These are phyloP conservation scores for Candidula unifasciata DNA, from an alignment of 2,888 invertebrate species.

Conservation along the genomic window DNA sequence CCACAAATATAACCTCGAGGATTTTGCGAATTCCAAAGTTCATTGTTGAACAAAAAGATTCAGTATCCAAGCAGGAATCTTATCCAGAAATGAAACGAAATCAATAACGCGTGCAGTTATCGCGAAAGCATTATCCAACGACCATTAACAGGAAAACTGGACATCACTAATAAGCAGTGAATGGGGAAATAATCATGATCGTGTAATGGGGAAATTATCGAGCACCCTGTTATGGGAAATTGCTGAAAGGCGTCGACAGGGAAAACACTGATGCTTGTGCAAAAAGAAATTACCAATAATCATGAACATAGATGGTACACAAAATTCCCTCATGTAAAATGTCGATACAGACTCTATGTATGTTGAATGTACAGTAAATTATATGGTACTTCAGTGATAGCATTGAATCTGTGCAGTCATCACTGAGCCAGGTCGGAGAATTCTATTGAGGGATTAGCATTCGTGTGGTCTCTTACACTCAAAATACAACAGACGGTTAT, in stretches of 20 bases:
- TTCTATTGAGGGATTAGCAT: too few species aligned
- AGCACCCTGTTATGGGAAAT: not conserved
- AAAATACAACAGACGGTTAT: too few species aligned
- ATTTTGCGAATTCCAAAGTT: conserved; percentile 22
- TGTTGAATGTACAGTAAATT: not conserved
- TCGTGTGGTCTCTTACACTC: too few species aligned
- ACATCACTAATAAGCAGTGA: not conserved
- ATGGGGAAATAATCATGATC: not conserved
- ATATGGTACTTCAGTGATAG: too few species aligned
- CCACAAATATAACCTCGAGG: conserved; percentile 17
- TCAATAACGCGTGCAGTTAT: not conserved
- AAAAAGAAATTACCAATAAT: not conserved
- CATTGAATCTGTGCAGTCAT: too few species aligned
- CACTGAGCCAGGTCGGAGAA: too few species aligned
- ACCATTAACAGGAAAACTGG: not conserved
- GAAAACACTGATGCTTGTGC: not conserved
- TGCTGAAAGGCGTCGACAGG: not conserved
- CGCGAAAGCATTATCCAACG: not conserved
- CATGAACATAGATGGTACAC: not conserved
- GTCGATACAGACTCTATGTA: not conserved
- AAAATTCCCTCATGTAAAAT: not conserved
- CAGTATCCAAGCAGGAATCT: not conserved
- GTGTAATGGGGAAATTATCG: not conserved
- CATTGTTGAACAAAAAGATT: not conserved
- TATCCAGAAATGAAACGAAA: not conserved